Base-by-base conservation (phyloP, 2,888 invertebrate genomes). In the Meta bourneti region DNA sequence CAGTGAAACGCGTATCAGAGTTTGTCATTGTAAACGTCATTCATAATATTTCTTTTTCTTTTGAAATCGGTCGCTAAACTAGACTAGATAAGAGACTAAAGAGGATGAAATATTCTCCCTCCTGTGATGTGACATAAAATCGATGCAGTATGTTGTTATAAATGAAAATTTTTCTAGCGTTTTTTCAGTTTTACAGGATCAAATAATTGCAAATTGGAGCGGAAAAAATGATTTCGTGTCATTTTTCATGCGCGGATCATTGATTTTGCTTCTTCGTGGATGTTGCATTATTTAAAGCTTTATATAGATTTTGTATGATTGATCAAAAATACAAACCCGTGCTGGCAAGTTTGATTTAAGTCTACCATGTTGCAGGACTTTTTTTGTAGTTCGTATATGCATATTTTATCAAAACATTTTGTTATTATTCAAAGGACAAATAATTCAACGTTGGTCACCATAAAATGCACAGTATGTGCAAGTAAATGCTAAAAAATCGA, bases 121-220 rank as follows among this genome's bases (percentile, higher is more conserved):
- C 9, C 70, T 69, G 49, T 70, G 49, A 16, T 81, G 11, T 88
- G 88, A 88, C 81, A 75, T 48, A 69, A 88, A 88, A 88, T 88
- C 88, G 75, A 88, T 88, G 7, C 16, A 11, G 34, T 88, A 20
- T 52, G 51, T 69, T 77, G 51, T 70, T 54, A 77, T 78, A 86
- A 86, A 86, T 86, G 70, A 77, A 20, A 70, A 61, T 6, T 9
- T 9, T 61, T 61, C 8, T 5, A 6, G 61, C 13, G 54, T 34
- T 48, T 75, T 84, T 75, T 84, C 54, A 20, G 34, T 75, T 16
- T 49, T 52, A 83, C 54, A 61, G 52, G 54, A 84, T 75, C 75
- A n/a, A 84, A 84, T 84, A 84, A 75, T 77, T 84, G 84, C 81
- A 75, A 90, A 90, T 85, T 90, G 90, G 85, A 81, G 90, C 78